phyloP scores from a whole-genome alignment of 2,888 invertebrate species.

The Abscondita cerata region DNA sequence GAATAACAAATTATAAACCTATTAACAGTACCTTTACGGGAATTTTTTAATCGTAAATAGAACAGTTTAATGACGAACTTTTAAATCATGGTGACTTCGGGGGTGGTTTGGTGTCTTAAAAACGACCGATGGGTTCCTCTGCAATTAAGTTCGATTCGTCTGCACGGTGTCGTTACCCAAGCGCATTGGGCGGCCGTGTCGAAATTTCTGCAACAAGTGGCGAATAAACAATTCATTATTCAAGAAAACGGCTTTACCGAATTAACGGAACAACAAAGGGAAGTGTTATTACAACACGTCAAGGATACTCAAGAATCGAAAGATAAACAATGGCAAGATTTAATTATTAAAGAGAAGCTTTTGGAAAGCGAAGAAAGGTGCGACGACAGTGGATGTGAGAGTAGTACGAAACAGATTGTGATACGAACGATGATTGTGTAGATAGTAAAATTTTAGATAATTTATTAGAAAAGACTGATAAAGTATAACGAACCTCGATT shows the following conservation, averaged over 20 bases:
- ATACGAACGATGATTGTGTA: slow-evolving; percentile 23
- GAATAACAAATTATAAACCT: too few species aligned
- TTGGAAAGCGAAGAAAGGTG: not conserved
- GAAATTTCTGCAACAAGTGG: slow-evolving; percentile 69
- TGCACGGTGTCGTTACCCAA: slow-evolving; percentile 70
- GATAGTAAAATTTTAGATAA: slow-evolving; percentile 52
- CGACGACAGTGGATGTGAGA: not conserved
- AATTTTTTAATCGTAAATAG: not conserved
- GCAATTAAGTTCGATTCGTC: slow-evolving; percentile 70
- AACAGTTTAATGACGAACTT: slow-evolving; percentile 10
- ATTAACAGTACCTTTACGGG: not conserved
- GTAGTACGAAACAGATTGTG: not conserved
- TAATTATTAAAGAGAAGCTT: slow-evolving; percentile 41
- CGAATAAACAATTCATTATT: slow-evolving; percentile 68
- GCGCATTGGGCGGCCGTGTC: slow-evolving; percentile 71
- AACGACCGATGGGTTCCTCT: slow-evolving; percentile 73
- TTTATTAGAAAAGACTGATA: slow-evolving; percentile 51
- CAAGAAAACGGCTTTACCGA: slow-evolving; percentile 59
- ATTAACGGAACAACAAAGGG: slow-evolving; percentile 55
- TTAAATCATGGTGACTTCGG: slow-evolving; percentile 66
- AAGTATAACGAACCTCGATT: slow-evolving; percentile 35
- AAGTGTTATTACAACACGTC: slow-evolving; percentile 48
- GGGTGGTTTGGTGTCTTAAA: slow-evolving; percentile 72
- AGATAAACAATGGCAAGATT: slow-evolving; percentile 40
- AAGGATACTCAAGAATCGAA: slow-evolving; percentile 18